Evolutionary conservation across 1,140 invertebrate species (phyloP), one percentile per base, ranked within the genome.

Genomic region (Atopsyche davidsoni): DNA sequence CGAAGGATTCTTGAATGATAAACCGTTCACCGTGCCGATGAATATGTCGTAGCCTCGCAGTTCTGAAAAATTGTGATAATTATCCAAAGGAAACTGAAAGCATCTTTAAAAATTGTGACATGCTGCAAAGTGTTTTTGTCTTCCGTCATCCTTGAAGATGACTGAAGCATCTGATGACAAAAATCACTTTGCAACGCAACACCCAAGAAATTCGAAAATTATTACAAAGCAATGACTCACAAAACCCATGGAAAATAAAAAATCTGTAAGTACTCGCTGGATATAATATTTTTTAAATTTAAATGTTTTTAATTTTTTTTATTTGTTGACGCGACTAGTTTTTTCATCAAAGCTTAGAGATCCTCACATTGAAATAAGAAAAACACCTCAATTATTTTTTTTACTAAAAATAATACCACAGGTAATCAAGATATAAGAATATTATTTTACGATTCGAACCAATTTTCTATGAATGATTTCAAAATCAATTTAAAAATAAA

Each of bases 1-100:
- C 17, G 51, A 11, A 25, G 41, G 36, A 7, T 32, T 17, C 1
- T n/a, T 7, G 16, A 28, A 22, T 4, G 42, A 46, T 2, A 53
- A 11, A n/a, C 31, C 45, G 21, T 53, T 53, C 19, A 53, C 25
- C 7, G 51, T 53, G 2, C 44, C 44, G 1, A 53, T n/a, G 21
- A 19, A 34, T 19, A 53, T 23, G 9, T 13, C 25, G 13, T 47
- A 22, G n/a, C 14, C 18, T 11, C 2, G 2, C 17, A 41, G 22
- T 18, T 47, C 44, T 47, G 14, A 13, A 40, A 53, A 22, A 21
- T 25, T 25, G 13, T 34, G 4, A 40, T 39, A 17, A 39, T 28
- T 28, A 28, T 28, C n/a, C 6, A 7, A 28, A 28, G n/a, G 6
- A 28, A 6, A 6, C 24, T 28, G n/a, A 28, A 7, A 28, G n/a